Base-by-base conservation (phyloP, 2,888 invertebrate genomes). In the Diloba caeruleocephala region DNA sequence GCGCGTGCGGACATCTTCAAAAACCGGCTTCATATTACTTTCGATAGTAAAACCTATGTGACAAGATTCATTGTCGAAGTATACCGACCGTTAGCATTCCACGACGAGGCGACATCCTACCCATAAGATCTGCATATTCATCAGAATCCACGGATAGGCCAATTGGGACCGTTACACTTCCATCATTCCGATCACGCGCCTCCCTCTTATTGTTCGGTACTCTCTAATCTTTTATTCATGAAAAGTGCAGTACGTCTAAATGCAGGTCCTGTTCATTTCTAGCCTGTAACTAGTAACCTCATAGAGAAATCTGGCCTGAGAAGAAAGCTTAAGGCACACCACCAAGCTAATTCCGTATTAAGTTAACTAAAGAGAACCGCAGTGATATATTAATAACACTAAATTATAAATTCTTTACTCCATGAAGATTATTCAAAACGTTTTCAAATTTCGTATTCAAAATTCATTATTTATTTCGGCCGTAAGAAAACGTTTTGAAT, bases 81-180 rank as follows among this genome's bases (percentile, higher is more conserved):
- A 76, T 83, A 76, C 82, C 83, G 61, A 91, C 92, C 92, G 92
- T 91, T 92, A 91, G 81, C 75, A 90, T 89, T 89, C 89, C 88
- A 67, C 73, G 85, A 81, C 85, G 67, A 76, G 74, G 78, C 85
- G 85, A 89, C 88, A 89, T 85, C 83, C 82, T 85, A 83, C 31
- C 45, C 81, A 74, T 76, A 71, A 82, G 62, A 84, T 88, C 84
- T 90, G 84, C 86, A 91, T 92, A 92, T 92, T 90, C 88, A 92
- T 85, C 81, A 85, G 81, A 83, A 81, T 83, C 81, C 78, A 62
- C 69, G 79, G 84, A 85, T 86, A 84, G 82, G 85, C 80, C 81
- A 85, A 87, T 85, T 12, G 31, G 39, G 33, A 36, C 89, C 84
- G 90, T 90, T 90, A 89, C 74, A 50, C 63, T 76, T 80, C 71